These are phyloP conservation scores for Rhineura floridana DNA, from an alignment of 2,113 vertebrate genomes.

Conservation along the genomic window DNA sequence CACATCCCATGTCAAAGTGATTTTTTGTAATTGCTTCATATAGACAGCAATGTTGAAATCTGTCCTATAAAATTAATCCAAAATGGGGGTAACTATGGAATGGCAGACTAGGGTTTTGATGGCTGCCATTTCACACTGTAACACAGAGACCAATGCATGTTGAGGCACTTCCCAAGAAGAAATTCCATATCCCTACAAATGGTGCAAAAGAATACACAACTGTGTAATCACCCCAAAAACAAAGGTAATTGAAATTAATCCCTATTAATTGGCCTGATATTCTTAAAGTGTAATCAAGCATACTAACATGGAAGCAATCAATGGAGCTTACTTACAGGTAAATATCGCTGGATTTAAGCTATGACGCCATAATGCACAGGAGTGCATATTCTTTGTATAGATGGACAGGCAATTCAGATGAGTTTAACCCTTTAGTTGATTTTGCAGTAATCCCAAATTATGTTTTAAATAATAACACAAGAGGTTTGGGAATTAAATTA, in stretches of 20 bases:
- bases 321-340: too few species aligned
- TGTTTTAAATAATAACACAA: background rate
- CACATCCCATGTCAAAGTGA: background rate
- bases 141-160: background rate
- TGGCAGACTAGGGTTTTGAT: background rate
- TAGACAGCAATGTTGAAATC: background rate
- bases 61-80: background rate
- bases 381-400: background rate
- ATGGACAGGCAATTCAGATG: background rate
- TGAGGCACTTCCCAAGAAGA: background rate
- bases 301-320: too few species aligned
- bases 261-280: too few species aligned
- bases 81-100: background rate
- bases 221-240: background rate
- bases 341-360: background rate
- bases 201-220: background rate
- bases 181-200: background rate
- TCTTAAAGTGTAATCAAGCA: too few species aligned
- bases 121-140: background rate
- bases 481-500: background rate
- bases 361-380: background rate
- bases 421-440: too few species aligned
- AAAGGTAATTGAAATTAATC: background rate
- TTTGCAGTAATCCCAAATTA: too few species aligned
- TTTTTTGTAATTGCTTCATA: background rate